Evolutionary conservation across 2,797 vertebrate genomes (phyloP), one percentile per base, ranked within the genome.

Genomic region (Acanthis flammea): DNA sequence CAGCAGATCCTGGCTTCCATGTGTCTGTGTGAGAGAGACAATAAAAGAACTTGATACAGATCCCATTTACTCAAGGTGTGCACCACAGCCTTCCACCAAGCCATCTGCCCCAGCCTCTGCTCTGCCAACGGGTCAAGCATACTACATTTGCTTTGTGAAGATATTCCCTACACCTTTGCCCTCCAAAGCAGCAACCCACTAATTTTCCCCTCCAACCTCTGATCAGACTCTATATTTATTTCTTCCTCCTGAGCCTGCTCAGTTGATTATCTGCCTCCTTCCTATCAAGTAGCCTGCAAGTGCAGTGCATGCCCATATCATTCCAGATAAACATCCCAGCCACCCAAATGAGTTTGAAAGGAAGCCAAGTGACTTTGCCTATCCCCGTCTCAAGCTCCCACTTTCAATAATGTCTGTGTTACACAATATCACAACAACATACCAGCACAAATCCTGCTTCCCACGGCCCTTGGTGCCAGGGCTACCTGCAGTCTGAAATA

Each of bases 391-490:
- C 90, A 44, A 92, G 67, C 83, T 91, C 63, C 83, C 3, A 8
- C 71, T 86, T 82, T 76, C 74, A 67, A 6, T 79, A 77, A 68
- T 2, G 21, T 50, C 67, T 60, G 44, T 57, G 17, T 97, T 95
- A 47, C 72, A 25, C 84, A 97, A 94, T 41, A 27, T 19, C 3
- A 2, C 45, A 75, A n/a, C 50, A 77, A 66, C 71, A 44, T 3
- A 23, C 28, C 2, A 1, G 42, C 83, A 44, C 9, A 10, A 85
- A 71, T 39, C 55, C 68, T 61, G 61, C 87, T 91, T 92, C 87
- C 92, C 94, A 95, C 33, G 0, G 77, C 39, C 35, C 61, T 55
- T 4, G 0, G 30, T 54, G 66, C 74, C 71, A 83, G 23, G 30
- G 48, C 74, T 68, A 31, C 48, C 44, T 0, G 1, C 73, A 53